phyloP scores from a whole-genome alignment of 2,888 invertebrate species.

The Quadroppia sp. region DNA sequence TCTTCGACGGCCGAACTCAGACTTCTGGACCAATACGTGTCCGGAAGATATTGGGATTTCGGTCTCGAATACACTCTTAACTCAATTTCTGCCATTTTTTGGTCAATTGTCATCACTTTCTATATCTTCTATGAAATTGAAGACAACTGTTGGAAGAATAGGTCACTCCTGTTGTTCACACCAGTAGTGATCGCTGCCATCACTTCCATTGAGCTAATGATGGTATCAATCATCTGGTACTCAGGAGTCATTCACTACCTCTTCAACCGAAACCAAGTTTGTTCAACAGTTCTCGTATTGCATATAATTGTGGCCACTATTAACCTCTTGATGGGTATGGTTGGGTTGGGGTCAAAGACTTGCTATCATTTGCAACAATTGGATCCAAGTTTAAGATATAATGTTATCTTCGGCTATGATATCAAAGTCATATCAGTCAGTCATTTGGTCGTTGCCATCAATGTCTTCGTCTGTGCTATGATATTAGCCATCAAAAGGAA shows the following conservation, averaged over 20 bases:
- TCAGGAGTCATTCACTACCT: background rate
- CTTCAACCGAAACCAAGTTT: background rate
- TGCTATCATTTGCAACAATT: background rate
- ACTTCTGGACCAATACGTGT: background rate
- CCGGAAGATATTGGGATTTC: background rate
- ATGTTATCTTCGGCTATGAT: background rate
- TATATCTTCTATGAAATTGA: background rate
- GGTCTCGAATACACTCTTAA: background rate
- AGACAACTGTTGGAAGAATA: background rate
- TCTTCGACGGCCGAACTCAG: background rate
- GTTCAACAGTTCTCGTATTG: background rate
- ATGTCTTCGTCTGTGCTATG: conserved; percentile 17
- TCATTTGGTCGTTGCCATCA: background rate
- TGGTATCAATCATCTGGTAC: background rate
- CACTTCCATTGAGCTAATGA: background rate
- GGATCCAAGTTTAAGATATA: background rate
- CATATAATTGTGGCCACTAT: background rate
- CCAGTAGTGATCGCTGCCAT: background rate
- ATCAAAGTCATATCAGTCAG: background rate
- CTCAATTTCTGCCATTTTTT: background rate
- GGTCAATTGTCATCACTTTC: background rate
- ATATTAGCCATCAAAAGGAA: conserved; percentile 33
- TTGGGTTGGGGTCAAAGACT: background rate
- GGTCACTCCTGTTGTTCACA: background rate
- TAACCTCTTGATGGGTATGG: background rate